These are phyloP conservation scores for Hofmannophila pseudospretella DNA, from an alignment of 2,888 invertebrate genomes.

Conservation along the genomic window DNA sequence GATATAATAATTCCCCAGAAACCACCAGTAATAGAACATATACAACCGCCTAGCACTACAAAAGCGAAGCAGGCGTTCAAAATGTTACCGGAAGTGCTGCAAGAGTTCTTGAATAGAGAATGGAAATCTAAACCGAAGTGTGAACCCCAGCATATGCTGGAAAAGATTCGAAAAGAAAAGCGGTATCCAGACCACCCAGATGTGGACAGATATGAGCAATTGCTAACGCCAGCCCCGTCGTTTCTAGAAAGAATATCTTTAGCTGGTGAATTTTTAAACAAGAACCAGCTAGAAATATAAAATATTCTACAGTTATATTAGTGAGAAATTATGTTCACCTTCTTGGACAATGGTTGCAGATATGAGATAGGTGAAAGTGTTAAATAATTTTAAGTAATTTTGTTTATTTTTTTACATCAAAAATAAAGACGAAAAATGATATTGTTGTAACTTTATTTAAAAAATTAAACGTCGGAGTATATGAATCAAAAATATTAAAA, in stretches of 20 bases:
- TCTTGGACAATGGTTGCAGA: too few species aligned
- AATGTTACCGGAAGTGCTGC: constrained; percentile 76
- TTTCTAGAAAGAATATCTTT: constrained; percentile 87
- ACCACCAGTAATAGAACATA: constrained; percentile 28
- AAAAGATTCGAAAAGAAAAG: constrained; percentile 82
- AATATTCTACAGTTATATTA: too few species aligned
- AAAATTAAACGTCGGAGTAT: constrained; percentile 3
- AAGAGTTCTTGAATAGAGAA: constrained; percentile 74
- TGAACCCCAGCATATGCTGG: constrained; percentile 84
- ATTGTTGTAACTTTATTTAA: constrained; percentile 4
- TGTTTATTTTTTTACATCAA: constrained; percentile 11
- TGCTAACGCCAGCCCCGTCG: constrained; percentile 89
- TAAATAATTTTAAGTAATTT: background rate
- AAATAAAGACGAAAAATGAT: constrained; percentile 20
- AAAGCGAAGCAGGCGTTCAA: constrained; percentile 55
- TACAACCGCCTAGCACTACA: constrained; percentile 49
- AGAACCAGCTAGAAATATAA: constrained; percentile 57
- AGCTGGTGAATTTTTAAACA: constrained; percentile 84
- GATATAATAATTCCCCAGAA: constrained; percentile 55
- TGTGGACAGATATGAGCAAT: constrained; percentile 79
- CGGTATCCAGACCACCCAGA: constrained; percentile 78
- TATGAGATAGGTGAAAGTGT: too few species aligned
- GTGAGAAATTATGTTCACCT: too few species aligned
- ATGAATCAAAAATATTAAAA: too few species aligned
- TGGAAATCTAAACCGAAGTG: constrained; percentile 77